A percentile compares a stretch with the other conserved stretches of the same genome.
Evolutionary conservation across 2,797 vertebrate species (phyloP).

Genomic region (Cossypha dichroa): DNA sequence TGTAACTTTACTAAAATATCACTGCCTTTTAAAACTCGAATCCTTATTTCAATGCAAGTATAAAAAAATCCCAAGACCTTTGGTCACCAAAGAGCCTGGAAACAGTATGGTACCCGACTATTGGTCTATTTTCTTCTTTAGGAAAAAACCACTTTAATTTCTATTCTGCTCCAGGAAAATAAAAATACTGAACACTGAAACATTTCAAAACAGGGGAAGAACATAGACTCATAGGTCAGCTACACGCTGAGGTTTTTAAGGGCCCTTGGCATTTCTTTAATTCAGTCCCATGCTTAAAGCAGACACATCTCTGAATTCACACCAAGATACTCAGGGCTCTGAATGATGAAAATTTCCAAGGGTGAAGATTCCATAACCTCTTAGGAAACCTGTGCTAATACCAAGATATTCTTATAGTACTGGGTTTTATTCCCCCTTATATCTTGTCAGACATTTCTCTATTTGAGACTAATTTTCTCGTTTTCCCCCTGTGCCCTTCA

Average conservation of each 20-base stretch:
- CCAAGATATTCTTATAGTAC: background rate
- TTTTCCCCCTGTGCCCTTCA: background rate
- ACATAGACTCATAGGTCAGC: background rate
- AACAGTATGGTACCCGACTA: background rate
- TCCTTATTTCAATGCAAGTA: background rate
- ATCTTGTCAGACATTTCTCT: background rate
- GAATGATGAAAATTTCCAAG: background rate
- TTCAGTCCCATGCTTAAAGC: background rate
- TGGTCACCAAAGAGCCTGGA: background rate
- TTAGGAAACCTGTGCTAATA: background rate
- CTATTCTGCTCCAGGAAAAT: background rate
- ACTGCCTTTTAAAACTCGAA: background rate
- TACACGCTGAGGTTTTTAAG: background rate
- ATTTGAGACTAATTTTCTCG: background rate
- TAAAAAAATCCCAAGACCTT: background rate
- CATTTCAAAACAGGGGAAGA: background rate
- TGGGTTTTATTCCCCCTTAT: background rate
- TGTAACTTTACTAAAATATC: background rate
- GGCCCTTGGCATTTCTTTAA: background rate
- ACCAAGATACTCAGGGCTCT: background rate
- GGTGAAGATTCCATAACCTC: background rate
- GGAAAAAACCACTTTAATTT: background rate
- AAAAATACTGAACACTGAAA: background rate
- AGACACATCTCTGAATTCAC: background rate
- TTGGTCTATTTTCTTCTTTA: background rate